Evolutionary conservation across 2,797 vertebrate genomes (phyloP).

Genomic region (Anguilla anguilla): DNA sequence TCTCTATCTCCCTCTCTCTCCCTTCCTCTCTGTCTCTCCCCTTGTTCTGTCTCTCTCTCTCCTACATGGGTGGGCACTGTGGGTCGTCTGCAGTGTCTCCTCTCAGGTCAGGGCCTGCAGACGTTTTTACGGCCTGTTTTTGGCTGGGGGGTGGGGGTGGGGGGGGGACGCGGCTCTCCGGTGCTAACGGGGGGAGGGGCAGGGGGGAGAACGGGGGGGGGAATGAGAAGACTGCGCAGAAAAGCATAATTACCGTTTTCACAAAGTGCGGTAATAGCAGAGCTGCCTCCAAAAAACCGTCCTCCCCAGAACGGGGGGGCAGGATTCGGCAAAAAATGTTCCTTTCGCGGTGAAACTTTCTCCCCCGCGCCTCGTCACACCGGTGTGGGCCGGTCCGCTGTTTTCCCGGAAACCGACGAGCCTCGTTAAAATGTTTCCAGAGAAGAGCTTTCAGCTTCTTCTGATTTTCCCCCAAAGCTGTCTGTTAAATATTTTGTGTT

Average conservation of each 20-base stretch:
- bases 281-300: conserved; percentile 28
- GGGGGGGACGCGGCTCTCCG: conserved; percentile 33
- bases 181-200: conserved; percentile 22
- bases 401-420: background rate
- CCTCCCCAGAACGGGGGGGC: background rate
- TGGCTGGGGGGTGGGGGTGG: too few relatives aligned
- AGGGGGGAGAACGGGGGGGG: too few relatives aligned
- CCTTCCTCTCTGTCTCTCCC: background rate
- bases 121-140: conserved; percentile 11
- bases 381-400: background rate
- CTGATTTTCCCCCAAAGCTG: background rate
- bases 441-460: background rate
- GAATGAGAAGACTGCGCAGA: background rate
- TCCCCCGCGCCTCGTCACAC: background rate
- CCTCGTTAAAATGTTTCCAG: background rate
- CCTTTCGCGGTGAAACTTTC: background rate
- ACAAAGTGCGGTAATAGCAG: conserved; percentile 45
- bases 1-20: too few relatives aligned
- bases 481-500: background rate
- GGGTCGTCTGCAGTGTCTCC: background rate
- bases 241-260: conserved; percentile 54
- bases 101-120: conserved; percentile 5
- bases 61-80: background rate
- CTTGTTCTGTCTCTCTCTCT: background rate
- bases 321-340: background rate